Evolutionary conservation across 2,113 vertebrate species (phyloP).

Genomic region (Poecilia latipinna): DNA sequence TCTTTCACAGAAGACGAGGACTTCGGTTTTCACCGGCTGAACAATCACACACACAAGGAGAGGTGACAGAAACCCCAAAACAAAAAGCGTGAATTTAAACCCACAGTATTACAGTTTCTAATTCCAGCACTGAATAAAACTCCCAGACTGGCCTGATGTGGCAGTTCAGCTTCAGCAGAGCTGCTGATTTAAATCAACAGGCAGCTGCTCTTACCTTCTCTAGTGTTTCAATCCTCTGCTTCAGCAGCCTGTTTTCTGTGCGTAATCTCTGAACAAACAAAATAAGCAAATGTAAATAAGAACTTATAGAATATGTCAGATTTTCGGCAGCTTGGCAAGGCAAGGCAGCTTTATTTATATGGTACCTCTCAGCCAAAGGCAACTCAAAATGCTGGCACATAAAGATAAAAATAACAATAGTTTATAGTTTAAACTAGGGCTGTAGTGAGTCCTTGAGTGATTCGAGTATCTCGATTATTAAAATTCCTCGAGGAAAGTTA

Average conservation of each 20-base stretch:
- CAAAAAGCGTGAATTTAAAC: not conserved
- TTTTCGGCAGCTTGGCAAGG: too few species aligned
- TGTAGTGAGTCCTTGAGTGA: too few species aligned
- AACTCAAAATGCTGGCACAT: too few species aligned
- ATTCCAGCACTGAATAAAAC: not conserved
- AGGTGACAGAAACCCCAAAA: not conserved
- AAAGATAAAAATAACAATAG: too few species aligned
- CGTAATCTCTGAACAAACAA: constrained; percentile 84
- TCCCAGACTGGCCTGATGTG: not conserved
- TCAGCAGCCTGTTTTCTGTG: constrained; percentile 93
- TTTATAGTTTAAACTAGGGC: too few species aligned
- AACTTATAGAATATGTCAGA: not conserved
- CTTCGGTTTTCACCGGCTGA: not conserved
- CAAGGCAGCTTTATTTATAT: too few species aligned
- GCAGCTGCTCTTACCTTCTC: constrained; percentile 87
- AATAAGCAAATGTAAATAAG: not conserved
- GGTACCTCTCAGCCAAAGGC: too few species aligned
- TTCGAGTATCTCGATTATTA: too few species aligned
- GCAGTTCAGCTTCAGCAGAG: not conserved
- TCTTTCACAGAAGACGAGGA: constrained; percentile 28
- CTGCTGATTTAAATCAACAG: constrained; percentile 3
- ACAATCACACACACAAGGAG: not conserved
- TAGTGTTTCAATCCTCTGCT: constrained; percentile 93
- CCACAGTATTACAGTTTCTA: not conserved
- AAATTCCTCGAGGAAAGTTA: too few species aligned